Conservation (phyloP, 2,888 invertebrate genomes). For the Chironomus tentans region DNA sequence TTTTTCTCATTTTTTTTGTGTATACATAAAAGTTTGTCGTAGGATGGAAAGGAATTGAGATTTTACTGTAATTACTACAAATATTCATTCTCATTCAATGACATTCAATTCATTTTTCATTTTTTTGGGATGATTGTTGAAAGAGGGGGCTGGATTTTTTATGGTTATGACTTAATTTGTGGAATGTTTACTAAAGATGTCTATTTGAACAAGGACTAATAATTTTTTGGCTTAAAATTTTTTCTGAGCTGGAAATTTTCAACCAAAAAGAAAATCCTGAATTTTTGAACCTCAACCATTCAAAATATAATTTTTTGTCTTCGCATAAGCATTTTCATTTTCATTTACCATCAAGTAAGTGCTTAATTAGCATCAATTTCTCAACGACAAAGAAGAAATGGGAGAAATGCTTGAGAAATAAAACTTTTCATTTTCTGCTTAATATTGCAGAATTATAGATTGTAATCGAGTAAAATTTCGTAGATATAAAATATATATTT, state of each 20-base stretch:
- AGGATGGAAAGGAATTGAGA: neutral
- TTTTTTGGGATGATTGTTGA: neutral
- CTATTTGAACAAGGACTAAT: too few species aligned
- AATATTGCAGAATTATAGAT: constrained; percentile 20
- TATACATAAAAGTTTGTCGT: neutral
- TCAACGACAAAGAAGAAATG: neutral
- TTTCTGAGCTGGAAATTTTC: neutral
- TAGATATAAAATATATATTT: too few species aligned
- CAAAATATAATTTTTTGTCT: too few species aligned
- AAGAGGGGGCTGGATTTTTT: too few species aligned
- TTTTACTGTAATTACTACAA: constrained; percentile 3
- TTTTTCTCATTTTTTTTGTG: too few species aligned
- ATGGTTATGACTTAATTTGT: too few species aligned
- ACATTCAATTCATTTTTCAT: constrained; percentile 9
- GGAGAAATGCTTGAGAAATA: too few species aligned
- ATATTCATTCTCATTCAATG: neutral
- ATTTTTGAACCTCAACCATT: too few species aligned
- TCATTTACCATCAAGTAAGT: neutral
- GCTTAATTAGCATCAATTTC: constrained; percentile 23
- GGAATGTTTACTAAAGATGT: neutral
- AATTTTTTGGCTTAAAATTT: too few species aligned
- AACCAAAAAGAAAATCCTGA: too few species aligned
- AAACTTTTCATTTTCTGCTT: neutral
- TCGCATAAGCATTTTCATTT: too few species aligned
- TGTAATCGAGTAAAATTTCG: neutral